Conservation (phyloP, 2,888 invertebrate genomes). For the Lypha dubia region DNA sequence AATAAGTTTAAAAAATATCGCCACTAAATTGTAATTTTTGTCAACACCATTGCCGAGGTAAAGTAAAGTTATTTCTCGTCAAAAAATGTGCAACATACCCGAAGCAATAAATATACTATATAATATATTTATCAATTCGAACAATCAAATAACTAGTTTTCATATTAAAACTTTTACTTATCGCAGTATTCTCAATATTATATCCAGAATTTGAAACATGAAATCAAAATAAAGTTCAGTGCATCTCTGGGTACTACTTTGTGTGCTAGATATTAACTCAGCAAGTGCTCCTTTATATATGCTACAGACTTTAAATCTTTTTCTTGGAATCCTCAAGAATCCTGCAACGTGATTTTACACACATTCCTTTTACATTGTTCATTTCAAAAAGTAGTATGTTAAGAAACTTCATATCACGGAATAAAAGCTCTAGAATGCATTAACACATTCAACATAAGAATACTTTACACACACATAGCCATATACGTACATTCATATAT, state of each 20-base stretch:
- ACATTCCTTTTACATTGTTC: slow-evolving; percentile 38
- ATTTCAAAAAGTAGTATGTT: slow-evolving; percentile 24
- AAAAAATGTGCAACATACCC: too few species aligned
- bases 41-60: too few species aligned
- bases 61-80: neutral
- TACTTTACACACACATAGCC: neutral
- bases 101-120: too few species aligned
- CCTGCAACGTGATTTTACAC: slow-evolving; percentile 49
- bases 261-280: neutral
- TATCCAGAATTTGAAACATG: neutral
- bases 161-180: too few species aligned
- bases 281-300: neutral
- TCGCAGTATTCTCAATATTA: too few species aligned
- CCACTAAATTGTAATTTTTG: neutral
- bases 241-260: neutral
- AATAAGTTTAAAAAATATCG: neutral
- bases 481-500: neutral
- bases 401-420: slow-evolving; percentile 19
- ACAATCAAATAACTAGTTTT: too few species aligned
- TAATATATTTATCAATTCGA: too few species aligned
- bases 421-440: neutral
- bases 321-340: slow-evolving; percentile 1
- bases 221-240: neutral
- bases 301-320: neutral
- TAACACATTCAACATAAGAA: neutral